Evolutionary conservation across 2,888 invertebrate species (phyloP), one percentile per base, ranked within the genome.

Genomic region (Diloba caeruleocephala): DNA sequence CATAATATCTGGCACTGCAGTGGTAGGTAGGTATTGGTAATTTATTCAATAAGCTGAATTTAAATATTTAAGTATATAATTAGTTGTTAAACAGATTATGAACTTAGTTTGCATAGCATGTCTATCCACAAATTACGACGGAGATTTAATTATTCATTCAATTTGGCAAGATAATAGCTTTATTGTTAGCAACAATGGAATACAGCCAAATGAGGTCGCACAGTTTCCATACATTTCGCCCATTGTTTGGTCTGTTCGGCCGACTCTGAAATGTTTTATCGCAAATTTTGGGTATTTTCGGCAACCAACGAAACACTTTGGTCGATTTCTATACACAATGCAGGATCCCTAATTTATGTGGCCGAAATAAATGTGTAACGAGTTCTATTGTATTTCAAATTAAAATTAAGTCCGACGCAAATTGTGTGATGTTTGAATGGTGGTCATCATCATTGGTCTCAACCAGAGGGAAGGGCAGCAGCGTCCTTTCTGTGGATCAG

Each of bases 131-230:
- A 56, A 65, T 54, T 56, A 72, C 34, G 38, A 4, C 32, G 17
- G 7, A 60, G 66, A 79, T 74, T 76, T 78, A 79, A 79, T 79
- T 74, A 80, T 78, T 73, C 79, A 74, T 78, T 74, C 71, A 80
- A 79, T 81, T 82, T 76, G 65, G 75, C 55, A 65, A 67, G 68
- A 74, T 80, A 81, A 81, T 81, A 70, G 76, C 71, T 69, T 75
- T 73, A 73, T 73, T 69, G 74, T 72, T 68, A 37, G 56, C 66
- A 71, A 81, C 78, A 82, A 78, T 79, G 64, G 76, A 65, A 60
- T 59, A 55, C 45, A 58, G 64, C 60, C 45, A 62, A 71, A 71
- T 70, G 67, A 59, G 58, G 48, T 52, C 37, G 50, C 42, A 36
- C 39, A 54, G 63, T 58, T 65, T 61, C 39, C 49, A 58, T 61